A percentile compares a stretch with the other conserved stretches of the same genome.
phyloP scores from a whole-genome alignment of 2,797 vertebrate genomes.

The Molossus molossus region DNA sequence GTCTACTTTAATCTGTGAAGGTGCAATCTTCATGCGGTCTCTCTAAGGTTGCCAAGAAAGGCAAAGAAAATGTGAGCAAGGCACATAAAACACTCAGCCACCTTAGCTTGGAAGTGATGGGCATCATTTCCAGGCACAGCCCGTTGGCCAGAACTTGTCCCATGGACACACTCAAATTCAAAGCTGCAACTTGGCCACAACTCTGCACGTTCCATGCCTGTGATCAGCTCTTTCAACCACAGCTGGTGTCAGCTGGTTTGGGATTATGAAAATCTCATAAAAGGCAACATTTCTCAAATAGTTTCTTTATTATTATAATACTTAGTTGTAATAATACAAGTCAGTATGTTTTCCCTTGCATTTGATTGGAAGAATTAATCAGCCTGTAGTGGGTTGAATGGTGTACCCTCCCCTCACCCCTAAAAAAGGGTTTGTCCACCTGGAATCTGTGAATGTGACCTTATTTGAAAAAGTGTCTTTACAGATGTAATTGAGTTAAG shows the following conservation, averaged over 20 bases:
- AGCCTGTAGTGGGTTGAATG: background rate
- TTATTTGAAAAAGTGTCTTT: constrained; percentile 49
- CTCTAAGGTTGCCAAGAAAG: background rate
- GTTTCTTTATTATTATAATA: background rate
- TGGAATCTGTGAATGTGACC: background rate
- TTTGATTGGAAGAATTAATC: constrained; percentile 29
- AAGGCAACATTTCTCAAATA: constrained; percentile 32
- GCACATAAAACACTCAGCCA: background rate
- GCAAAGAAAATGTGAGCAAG: background rate
- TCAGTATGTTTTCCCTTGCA: background rate
- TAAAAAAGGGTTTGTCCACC: background rate
- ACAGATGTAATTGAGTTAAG: background rate
- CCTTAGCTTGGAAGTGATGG: background rate
- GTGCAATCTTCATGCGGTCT: background rate
- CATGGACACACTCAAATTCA: constrained; percentile 23
- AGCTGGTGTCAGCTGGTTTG: constrained; percentile 12
- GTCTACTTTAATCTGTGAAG: background rate
- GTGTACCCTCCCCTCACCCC: background rate
- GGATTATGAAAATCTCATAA: background rate
- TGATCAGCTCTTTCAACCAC: background rate
- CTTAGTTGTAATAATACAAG: constrained; percentile 3
- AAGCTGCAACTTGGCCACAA: background rate
- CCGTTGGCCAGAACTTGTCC: constrained; percentile 33
- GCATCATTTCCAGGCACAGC: background rate
- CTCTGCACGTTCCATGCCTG: background rate